Evolutionary conservation across 1,140 invertebrate species (phyloP).

Genomic region (Drosophila seguyi): DNA sequence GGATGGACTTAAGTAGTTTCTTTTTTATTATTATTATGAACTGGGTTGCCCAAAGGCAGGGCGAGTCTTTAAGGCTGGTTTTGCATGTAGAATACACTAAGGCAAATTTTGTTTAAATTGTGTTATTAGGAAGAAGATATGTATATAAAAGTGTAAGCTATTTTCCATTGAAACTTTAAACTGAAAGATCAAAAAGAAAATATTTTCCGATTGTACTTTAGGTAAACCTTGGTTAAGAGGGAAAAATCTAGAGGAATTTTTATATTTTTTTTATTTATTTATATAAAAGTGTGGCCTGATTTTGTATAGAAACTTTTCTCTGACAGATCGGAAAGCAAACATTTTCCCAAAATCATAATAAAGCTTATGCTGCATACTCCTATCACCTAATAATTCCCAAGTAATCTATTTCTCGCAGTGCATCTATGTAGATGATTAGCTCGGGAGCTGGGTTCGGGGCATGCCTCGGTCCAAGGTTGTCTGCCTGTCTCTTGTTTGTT

Average conservation of each 20-base stretch:
- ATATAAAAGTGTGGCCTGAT: neutral
- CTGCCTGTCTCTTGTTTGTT: constrained; percentile 73
- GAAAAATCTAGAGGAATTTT: too few relatives aligned
- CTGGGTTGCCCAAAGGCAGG: constrained; percentile 51
- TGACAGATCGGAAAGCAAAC: too few relatives aligned
- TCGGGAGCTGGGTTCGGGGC: constrained; percentile 37
- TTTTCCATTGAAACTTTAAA: neutral
- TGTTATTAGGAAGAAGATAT: neutral
- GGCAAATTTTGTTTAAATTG: neutral
- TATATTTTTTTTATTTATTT: too few relatives aligned
- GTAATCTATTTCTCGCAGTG: constrained; percentile 1
- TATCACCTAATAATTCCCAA: neutral
- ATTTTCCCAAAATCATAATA: too few relatives aligned
- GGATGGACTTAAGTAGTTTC: constrained; percentile 63
- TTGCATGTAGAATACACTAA: constrained; percentile 31
- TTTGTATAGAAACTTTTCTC: too few relatives aligned
- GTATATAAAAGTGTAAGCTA: neutral
- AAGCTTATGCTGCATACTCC: too few relatives aligned
- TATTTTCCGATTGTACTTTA: fast-evolving
- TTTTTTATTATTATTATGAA: constrained; percentile 60
- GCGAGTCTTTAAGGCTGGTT: constrained; percentile 49
- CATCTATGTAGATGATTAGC: constrained; percentile 46
- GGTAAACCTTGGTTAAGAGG: too few relatives aligned
- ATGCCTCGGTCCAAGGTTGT: constrained; percentile 53
- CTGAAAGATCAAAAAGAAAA: neutral